These are phyloP conservation scores for Choristoneura rosaceana DNA, from an alignment of 2,888 invertebrate genomes.

Conservation along the genomic window DNA sequence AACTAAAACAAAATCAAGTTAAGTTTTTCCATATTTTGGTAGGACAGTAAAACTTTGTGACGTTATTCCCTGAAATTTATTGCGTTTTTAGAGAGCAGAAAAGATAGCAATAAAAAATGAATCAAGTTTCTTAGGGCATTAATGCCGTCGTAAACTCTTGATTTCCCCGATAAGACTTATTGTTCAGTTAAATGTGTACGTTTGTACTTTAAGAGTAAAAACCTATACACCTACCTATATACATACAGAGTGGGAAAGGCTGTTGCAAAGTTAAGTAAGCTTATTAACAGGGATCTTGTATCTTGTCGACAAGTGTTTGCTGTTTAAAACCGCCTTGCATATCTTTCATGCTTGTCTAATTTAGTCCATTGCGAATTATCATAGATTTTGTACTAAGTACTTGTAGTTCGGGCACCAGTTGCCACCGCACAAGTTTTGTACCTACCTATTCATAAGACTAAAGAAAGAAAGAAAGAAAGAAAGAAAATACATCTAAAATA, in stretches of 20 bases:
- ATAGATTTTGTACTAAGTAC: too few species aligned
- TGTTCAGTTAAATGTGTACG: conserved; percentile 7
- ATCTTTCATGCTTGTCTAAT: neutral
- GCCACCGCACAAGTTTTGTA: too few species aligned
- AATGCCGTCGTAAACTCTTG: conserved; percentile 2
- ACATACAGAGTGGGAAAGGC: neutral
- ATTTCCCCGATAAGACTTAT: conserved; percentile 8
- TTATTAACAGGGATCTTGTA: too few species aligned
- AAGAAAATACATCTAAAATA: too few species aligned
- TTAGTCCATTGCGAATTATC: too few species aligned
- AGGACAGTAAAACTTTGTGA: neutral
- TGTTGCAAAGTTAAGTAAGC: neutral
- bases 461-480: too few species aligned
- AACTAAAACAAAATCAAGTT: neutral
- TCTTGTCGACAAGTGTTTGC: too few species aligned
- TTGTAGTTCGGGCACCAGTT: too few species aligned
- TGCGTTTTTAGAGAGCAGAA: conserved; percentile 11
- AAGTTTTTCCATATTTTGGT: neutral
- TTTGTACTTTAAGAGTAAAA: neutral
- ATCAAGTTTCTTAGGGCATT: conserved; percentile 10
- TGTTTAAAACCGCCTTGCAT: neutral
- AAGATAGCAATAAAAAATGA: conserved; percentile 12
- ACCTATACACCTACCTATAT: neutral
- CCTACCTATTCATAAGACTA: too few species aligned
- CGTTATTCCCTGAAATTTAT: conserved; percentile 9